Conservation (phyloP, 2,888 invertebrate species). For the Euclidia mi region DNA sequence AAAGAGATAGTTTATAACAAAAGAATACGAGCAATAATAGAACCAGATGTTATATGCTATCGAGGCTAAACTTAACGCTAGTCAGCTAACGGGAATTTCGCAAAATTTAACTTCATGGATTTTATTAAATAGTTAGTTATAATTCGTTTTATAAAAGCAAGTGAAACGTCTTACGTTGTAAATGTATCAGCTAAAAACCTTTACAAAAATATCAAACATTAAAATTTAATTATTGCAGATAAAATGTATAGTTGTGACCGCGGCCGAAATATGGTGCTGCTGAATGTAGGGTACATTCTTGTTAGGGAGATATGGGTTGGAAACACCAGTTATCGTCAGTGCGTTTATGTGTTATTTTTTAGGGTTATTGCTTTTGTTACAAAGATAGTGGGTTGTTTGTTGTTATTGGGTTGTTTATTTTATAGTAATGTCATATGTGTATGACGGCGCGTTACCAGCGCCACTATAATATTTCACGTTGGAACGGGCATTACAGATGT, state of each 20-base stretch:
- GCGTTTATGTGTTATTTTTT: slow-evolving; percentile 15
- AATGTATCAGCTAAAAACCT: neutral
- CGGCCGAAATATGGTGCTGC: slow-evolving; percentile 17
- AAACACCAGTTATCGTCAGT: slow-evolving; percentile 13
- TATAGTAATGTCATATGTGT: neutral
- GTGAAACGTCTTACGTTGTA: too few relatives aligned
- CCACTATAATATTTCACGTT: too few relatives aligned
- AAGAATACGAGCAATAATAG: too few relatives aligned
- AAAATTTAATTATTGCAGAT: slow-evolving; percentile 1
- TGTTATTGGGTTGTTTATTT: neutral
- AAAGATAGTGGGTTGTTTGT: slow-evolving; percentile 1
- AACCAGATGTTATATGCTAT: too few relatives aligned
- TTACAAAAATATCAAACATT: neutral
- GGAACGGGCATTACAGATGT: too few relatives aligned
- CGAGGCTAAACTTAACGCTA: too few relatives aligned
- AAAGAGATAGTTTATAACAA: too few relatives aligned
- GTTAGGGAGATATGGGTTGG: slow-evolving; percentile 9
- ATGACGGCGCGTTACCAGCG: too few relatives aligned
- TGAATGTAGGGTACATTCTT: slow-evolving; percentile 6
- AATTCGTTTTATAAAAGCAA: too few relatives aligned
- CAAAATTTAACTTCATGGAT: too few relatives aligned
- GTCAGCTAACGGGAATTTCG: too few relatives aligned
- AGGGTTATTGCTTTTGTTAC: slow-evolving; percentile 19
- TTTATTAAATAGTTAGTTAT: too few relatives aligned
- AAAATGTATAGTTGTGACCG: slow-evolving; percentile 18